These are phyloP conservation scores for Chelon labrosus DNA, from an alignment of 2,797 vertebrate species.

Conservation along the genomic window DNA sequence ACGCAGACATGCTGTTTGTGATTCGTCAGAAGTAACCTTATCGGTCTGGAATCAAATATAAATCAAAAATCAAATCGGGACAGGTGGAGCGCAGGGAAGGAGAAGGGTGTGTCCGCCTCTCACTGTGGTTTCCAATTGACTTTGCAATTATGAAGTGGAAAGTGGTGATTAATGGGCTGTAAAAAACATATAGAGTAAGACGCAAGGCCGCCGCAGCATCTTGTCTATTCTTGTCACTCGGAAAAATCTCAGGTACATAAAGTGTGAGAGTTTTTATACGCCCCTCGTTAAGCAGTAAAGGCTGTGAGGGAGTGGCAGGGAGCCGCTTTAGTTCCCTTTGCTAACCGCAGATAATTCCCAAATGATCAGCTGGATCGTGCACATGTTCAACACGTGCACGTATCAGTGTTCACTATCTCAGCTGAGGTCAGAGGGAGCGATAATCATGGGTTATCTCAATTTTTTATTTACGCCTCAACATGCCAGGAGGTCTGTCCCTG, in stretches of 20 bases:
- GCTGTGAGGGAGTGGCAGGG: not conserved
- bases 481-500: too few species aligned
- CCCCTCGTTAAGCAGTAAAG: too few species aligned
- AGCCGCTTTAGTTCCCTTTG: not conserved
- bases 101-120: slow-evolving; percentile 18
- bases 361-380: not conserved
- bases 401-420: too few species aligned
- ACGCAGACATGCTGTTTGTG: slow-evolving; percentile 1
- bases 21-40: slow-evolving; percentile 13
- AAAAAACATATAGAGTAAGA: not conserved
- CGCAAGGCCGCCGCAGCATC: not conserved
- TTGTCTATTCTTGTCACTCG: too few species aligned
- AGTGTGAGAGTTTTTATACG: too few species aligned
- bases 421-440: too few species aligned
- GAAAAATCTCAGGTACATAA: too few species aligned
- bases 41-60: slow-evolving; percentile 32
- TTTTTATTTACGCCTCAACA: too few species aligned
- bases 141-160: slow-evolving; percentile 13
- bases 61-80: not conserved
- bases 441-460: too few species aligned
- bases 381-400: too few species aligned
- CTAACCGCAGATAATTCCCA: not conserved
- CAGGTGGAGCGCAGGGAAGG: not conserved
- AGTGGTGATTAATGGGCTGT: not conserved
- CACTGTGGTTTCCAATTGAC: not conserved